phyloP scores from a whole-genome alignment of 2,113 vertebrate genomes.

The Misgurnus mizolepis region DNA sequence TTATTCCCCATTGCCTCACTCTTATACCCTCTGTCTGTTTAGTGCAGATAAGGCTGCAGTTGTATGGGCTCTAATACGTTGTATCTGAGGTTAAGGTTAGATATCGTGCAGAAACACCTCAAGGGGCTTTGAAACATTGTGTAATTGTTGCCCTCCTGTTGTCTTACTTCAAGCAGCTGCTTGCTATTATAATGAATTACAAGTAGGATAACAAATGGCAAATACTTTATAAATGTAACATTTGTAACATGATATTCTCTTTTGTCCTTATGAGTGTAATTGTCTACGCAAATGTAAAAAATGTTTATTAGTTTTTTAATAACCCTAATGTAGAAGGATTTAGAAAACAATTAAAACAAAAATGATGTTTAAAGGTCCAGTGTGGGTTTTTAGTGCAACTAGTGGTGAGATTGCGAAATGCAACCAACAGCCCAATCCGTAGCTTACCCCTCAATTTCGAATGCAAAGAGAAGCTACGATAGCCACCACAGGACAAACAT shows the following conservation, averaged over 20 bases:
- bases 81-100: constrained; percentile 40
- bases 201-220: not conserved
- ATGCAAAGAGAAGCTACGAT: too few relatives aligned
- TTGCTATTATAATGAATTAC: constrained; percentile 14
- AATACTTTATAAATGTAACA: not conserved
- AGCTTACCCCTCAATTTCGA: too few relatives aligned
- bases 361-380: too few relatives aligned
- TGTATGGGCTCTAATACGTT: constrained; percentile 31
- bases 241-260: not conserved
- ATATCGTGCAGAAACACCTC: constrained; percentile 25
- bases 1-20: constrained; percentile 33
- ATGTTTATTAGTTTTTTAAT: not conserved
- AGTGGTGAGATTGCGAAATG: too few relatives aligned
- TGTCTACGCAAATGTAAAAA: not conserved
- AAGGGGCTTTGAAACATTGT: constrained; percentile 8
- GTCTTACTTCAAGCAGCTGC: constrained; percentile 20
- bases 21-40: constrained; percentile 33
- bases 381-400: too few relatives aligned
- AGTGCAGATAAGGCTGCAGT: constrained; percentile 34
- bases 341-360: not conserved
- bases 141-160: constrained; percentile 22
- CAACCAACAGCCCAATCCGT: too few relatives aligned
- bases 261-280: not conserved
- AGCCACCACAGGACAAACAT: too few relatives aligned
- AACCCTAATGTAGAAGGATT: not conserved